phyloP scores from a whole-genome alignment of 1,140 invertebrate species.

The Hirudo medicinalis region DNA sequence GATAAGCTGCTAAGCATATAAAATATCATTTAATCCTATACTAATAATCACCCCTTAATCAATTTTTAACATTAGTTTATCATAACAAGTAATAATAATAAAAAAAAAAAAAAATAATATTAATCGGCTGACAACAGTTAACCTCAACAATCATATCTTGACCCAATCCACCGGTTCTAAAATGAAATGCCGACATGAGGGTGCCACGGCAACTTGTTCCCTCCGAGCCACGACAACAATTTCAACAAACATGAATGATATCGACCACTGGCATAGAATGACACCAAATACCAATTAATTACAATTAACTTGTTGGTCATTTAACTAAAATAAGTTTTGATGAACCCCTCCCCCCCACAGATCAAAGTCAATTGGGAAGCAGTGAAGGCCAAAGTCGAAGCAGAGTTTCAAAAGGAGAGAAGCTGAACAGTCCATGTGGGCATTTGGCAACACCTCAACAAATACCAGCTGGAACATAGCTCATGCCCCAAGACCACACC shows the following conservation, averaged over 20 bases:
- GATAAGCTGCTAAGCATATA: no score
- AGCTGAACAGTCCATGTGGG: conserved; percentile 25
- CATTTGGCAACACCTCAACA: conserved; percentile 13
- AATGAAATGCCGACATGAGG: background rate
- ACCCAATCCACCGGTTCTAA: no score
- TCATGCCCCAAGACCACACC: no score
- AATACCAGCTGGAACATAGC: background rate
- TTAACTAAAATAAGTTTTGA: background rate
- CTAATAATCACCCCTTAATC: background rate
- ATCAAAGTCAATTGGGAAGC: conserved; percentile 48
- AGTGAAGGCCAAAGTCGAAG: conserved; percentile 45
- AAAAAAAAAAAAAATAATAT: no score
- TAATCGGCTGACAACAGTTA: background rate
- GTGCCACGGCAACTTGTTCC: background rate
- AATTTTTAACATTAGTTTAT: no score
- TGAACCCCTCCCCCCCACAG: conserved; percentile 29
- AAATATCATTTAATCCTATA: background rate
- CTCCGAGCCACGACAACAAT: background rate
- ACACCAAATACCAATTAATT: background rate
- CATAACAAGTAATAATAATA: background rate
- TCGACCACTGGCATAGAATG: background rate
- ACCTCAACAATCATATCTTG: background rate
- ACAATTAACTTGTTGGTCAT: background rate
- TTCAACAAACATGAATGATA: background rate
- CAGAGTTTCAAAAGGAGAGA: conserved; percentile 43